Evolutionary conservation across 2,797 vertebrate genomes (phyloP).

Genomic region (Lepus oiostolus): DNA sequence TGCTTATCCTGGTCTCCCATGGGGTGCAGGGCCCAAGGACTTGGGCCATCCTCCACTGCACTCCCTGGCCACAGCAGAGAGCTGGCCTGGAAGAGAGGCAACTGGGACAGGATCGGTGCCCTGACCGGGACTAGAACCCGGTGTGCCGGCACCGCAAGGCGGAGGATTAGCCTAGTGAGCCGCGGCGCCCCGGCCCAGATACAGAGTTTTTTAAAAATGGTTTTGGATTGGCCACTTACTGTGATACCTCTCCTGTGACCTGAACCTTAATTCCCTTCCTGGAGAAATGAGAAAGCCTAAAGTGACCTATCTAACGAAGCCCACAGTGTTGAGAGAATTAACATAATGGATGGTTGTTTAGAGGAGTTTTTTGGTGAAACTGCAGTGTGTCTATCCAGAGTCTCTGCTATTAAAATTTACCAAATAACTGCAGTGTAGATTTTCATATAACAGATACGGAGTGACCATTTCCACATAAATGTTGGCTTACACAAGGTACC

Average conservation of each 20-base stretch:
- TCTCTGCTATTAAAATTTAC: background rate
- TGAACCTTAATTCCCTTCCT: background rate
- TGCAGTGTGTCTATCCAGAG: slow-evolving; percentile 21
- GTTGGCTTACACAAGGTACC: background rate
- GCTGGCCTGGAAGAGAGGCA: too few species aligned
- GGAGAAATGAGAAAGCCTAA: background rate
- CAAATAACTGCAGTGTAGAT: slow-evolving; percentile 28
- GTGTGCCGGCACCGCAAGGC: too few species aligned
- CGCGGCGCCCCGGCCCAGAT: too few species aligned
- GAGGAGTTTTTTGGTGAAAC: background rate
- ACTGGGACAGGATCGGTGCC: too few species aligned
- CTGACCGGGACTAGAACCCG: too few species aligned
- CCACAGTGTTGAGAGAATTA: background rate
- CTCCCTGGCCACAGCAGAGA: too few species aligned
- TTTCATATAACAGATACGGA: background rate
- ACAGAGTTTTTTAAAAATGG: background rate
- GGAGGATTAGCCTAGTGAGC: too few species aligned
- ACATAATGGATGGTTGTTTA: background rate
- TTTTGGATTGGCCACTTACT: background rate
- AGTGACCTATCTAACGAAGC: slow-evolving; percentile 10
- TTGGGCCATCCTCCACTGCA: too few species aligned
- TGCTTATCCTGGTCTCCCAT: too few species aligned
- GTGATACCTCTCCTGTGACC: background rate
- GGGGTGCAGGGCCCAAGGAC: too few species aligned
- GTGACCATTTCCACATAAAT: background rate